phyloP scores from a whole-genome alignment of 2,888 invertebrate genomes.

The Agonopterix alstromeriana region DNA sequence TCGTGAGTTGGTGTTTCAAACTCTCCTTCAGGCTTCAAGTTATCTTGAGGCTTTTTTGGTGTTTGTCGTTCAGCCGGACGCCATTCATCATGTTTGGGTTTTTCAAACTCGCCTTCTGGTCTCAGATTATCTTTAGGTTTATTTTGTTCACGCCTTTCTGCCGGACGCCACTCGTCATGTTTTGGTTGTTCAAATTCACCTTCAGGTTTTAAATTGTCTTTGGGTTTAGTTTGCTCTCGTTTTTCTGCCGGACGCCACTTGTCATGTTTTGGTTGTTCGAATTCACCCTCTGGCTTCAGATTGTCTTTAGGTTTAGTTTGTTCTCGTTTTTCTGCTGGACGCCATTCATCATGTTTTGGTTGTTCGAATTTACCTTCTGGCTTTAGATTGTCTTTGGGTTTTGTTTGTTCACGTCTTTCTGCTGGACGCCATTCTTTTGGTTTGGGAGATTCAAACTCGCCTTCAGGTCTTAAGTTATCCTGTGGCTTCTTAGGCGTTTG shows the following conservation, averaged over 20 bases:
- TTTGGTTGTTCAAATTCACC: conserved; percentile 73
- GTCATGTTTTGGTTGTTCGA: conserved; percentile 43
- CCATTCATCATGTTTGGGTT: conserved; percentile 47
- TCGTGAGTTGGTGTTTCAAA: conserved; percentile 50
- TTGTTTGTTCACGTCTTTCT: conserved; percentile 41
- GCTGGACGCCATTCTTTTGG: conserved; percentile 53
- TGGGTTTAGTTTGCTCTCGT: conserved; percentile 34
- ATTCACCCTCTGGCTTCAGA: conserved; percentile 55
- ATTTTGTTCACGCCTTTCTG: conserved; percentile 31
- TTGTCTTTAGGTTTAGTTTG: conserved; percentile 44
- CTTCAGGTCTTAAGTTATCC: conserved; percentile 76
- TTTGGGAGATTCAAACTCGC: conserved; percentile 57
- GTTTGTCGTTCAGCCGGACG: conserved; percentile 56
- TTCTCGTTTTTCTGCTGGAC: conserved; percentile 45
- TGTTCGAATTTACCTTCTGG: conserved; percentile 70
- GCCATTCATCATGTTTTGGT: conserved; percentile 35
- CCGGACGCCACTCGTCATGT: conserved; percentile 65
- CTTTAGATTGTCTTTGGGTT: conserved; percentile 63
- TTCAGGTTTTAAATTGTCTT: conserved; percentile 72
- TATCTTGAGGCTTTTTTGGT: conserved; percentile 53
- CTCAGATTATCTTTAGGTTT: conserved; percentile 48
- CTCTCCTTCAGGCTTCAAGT: conserved; percentile 53
- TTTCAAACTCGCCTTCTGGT: conserved; percentile 69
- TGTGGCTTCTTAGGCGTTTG: conserved; percentile 37
- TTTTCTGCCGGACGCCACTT: conserved; percentile 34